phyloP scores from a whole-genome alignment of 2,113 vertebrate genomes.

The Calyptomena viridis region DNA sequence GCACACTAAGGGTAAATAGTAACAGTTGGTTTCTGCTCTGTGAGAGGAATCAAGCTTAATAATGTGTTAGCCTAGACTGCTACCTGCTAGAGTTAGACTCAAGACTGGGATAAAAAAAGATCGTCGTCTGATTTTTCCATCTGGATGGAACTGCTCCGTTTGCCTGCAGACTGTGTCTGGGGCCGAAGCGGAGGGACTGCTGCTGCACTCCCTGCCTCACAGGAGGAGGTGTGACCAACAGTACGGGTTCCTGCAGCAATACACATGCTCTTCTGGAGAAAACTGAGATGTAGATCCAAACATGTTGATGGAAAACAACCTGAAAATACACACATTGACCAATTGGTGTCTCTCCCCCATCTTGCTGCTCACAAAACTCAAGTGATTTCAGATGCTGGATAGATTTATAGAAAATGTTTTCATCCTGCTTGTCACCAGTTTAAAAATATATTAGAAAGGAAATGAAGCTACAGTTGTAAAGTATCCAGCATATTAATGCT shows the following conservation, averaged over 20 bases:
- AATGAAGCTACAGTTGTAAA: neutral
- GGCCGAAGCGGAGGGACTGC: neutral
- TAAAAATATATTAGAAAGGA: neutral
- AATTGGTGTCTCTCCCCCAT: neutral
- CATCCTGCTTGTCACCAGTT: neutral
- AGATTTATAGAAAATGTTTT: neutral
- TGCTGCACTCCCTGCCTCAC: neutral
- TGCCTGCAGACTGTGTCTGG: neutral
- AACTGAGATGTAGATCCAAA: neutral
- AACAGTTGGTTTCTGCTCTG: slow-evolving; percentile 31
- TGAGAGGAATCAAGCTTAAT: slow-evolving; percentile 46
- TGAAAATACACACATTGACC: neutral
- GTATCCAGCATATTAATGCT: neutral
- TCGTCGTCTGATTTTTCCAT: slow-evolving; percentile 50
- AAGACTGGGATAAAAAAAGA: slow-evolving; percentile 59
- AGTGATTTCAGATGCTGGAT: neutral
- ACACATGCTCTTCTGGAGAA: neutral
- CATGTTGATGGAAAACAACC: neutral
- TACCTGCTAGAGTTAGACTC: slow-evolving; percentile 55
- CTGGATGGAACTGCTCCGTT: slow-evolving; percentile 52
- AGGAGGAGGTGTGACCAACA: neutral
- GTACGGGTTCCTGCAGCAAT: rapidly evolving
- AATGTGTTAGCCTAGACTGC: slow-evolving; percentile 49
- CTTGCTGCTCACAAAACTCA: neutral
- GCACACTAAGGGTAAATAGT: neutral